phyloP scores from a whole-genome alignment of 2,797 vertebrate species.

The Falco peregrinus region DNA sequence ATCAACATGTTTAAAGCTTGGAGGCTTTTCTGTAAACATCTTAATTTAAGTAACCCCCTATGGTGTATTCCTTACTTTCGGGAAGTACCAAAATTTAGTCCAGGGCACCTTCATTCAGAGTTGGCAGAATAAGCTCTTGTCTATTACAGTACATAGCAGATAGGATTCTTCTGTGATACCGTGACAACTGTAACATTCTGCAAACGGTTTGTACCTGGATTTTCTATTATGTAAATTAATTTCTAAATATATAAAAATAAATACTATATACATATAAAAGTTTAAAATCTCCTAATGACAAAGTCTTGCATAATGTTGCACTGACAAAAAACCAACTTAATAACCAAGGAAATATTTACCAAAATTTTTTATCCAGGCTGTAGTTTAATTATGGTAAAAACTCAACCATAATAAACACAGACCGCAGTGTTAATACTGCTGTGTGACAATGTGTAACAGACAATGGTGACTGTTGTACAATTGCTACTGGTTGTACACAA shows the following conservation, averaged over 20 bases:
- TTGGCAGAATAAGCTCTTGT: background rate
- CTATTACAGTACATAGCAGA: background rate
- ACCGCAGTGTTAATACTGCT: background rate
- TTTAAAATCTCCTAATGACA: background rate
- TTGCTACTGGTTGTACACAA: background rate
- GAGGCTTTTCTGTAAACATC: slow-evolving; percentile 20
- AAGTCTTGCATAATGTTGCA: background rate
- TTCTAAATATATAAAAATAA: background rate
- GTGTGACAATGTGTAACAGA: background rate
- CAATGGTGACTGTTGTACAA: background rate
- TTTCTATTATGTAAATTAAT: background rate
- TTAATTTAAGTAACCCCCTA: background rate
- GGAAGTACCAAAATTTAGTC: background rate
- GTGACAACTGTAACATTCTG: background rate
- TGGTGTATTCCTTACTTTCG: background rate
- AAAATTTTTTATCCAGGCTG: background rate
- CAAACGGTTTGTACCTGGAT: background rate
- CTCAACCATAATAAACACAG: background rate
- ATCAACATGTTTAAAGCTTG: background rate
- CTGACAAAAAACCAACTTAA: background rate
- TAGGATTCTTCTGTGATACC: background rate
- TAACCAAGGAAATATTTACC: background rate
- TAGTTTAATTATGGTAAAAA: background rate
- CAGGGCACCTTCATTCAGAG: background rate
- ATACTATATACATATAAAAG: background rate